Conservation (phyloP, 2,113 vertebrate species). For the Junco hyemalis region DNA sequence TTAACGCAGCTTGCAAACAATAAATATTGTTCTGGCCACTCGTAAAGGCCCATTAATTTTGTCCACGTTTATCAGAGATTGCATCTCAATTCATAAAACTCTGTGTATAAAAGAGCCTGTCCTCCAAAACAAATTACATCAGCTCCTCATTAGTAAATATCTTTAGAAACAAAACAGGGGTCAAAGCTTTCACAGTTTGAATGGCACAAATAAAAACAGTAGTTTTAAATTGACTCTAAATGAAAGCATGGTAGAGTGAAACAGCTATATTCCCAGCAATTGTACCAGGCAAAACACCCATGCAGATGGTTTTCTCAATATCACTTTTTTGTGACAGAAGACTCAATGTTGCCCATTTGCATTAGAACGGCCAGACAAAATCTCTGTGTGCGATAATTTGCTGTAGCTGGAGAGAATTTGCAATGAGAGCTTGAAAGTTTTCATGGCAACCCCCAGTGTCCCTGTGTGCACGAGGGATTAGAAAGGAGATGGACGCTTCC, state of each 20-base stretch:
- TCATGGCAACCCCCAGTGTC: slow-evolving; percentile 33
- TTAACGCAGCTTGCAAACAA: slow-evolving; percentile 1
- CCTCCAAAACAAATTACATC: not conserved
- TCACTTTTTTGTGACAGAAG: not conserved
- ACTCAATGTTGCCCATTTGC: slow-evolving; percentile 24
- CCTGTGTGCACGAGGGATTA: not conserved
- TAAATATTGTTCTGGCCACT: not conserved
- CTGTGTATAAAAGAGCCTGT: not conserved
- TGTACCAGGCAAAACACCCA: not conserved
- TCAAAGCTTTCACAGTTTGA: not conserved
- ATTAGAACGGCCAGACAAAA: slow-evolving; percentile 44
- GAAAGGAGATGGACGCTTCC: not conserved
- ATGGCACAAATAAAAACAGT: not conserved
- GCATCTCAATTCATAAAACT: not conserved
- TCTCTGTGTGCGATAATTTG: slow-evolving; percentile 20
- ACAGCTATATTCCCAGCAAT: not conserved
- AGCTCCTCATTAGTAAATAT: not conserved
- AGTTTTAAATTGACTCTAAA: not conserved
- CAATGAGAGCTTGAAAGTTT: slow-evolving; percentile 30
- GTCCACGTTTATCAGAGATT: not conserved
- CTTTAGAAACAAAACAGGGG: not conserved
- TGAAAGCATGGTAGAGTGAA: not conserved
- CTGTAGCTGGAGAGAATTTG: slow-evolving; percentile 38
- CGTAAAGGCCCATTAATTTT: not conserved
- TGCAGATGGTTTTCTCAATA: not conserved